Conservation (phyloP, 2,888 invertebrate genomes). For the Myopa testacea region DNA sequence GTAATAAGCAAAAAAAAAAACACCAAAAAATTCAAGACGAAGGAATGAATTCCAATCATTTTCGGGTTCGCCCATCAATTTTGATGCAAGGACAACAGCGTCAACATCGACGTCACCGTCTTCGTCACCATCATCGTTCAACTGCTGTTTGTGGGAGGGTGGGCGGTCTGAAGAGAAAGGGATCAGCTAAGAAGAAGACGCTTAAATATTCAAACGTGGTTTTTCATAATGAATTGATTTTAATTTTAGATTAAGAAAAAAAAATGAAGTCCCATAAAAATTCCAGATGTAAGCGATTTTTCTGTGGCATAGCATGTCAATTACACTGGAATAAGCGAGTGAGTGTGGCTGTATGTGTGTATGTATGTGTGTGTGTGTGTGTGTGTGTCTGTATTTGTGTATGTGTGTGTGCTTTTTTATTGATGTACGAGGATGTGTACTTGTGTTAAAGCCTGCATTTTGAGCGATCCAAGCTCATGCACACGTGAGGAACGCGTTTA, state of each 20-base stretch:
- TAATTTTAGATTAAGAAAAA: constrained; percentile 39
- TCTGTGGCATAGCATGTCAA: not conserved
- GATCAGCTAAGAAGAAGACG: not conserved
- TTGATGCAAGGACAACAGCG: not conserved
- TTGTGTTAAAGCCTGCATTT: no score
- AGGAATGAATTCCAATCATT: constrained; percentile 31
- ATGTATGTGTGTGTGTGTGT: not conserved
- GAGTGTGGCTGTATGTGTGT: not conserved
- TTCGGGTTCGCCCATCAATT: constrained; percentile 39
- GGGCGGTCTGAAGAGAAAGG: not conserved
- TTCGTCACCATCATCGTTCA: no score
- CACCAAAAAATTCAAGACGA: not conserved
- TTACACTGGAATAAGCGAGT: not conserved
- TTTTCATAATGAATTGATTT: constrained; percentile 45
- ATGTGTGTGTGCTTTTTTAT: not conserved
- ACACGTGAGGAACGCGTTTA: constrained; percentile 4
- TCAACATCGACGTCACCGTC: no score
- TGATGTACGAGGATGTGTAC: no score
- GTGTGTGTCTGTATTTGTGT: not conserved
- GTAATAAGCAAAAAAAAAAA: constrained; percentile 1
- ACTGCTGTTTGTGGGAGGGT: not conserved
- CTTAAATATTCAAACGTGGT: constrained; percentile 48
- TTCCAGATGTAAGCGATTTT: constrained; percentile 32
- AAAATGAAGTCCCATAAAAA: constrained; percentile 31
- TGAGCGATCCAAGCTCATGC: no score